Base-by-base conservation (phyloP, 2,797 vertebrate species). In the Sternarchorhynchus goeldii region DNA sequence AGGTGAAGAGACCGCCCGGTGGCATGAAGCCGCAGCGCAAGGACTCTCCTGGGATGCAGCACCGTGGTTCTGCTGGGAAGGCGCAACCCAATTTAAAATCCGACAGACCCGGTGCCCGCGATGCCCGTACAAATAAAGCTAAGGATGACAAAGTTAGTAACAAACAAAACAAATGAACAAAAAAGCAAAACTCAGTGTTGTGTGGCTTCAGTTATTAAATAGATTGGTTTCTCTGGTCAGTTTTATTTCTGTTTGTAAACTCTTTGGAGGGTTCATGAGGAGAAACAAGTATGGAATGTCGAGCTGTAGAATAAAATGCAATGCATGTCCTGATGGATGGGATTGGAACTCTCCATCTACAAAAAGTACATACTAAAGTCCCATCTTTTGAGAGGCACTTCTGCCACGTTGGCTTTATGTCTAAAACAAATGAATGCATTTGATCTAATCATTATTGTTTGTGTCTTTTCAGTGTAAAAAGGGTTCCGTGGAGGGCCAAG, bases 121-220 rank as follows among this genome's bases (percentile, higher is more conserved):
- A 95, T 0, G 89, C 91, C 45, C 93, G 94, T 78, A 94, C 91
- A 84, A 83, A 87, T 45, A 95, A 94, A 87, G 90, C 90, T 71
- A 95, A 92, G 90, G 96, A 98, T 0, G 96, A 97, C 78, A 98
- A 98, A 94, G 96, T 95, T 85, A 87, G 85, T 73, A 29, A 31
- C 6, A 14, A 36, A 65, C 12, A 36, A 6, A 7, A 7, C 16
- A n/a, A 32, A 7, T 56, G 36, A 10, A 3, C 50, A 45, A 62
- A n/a, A 32, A 7, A 71, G 36, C 5, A 3, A 63, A 45, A 62
- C n/a, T 20, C 10, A 31, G 20, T 34, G 6, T 5, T 31, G 20
- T 73, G 39, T 39, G 53, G 45, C 45, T 50, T 50, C 45, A 50
- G 8, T 50, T 50, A 50, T 12, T 12, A 50, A 50, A 50, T 12